These are phyloP conservation scores for Clarias platycephalus DNA, from an alignment of 2,797 vertebrate species.

Conservation along the genomic window DNA sequence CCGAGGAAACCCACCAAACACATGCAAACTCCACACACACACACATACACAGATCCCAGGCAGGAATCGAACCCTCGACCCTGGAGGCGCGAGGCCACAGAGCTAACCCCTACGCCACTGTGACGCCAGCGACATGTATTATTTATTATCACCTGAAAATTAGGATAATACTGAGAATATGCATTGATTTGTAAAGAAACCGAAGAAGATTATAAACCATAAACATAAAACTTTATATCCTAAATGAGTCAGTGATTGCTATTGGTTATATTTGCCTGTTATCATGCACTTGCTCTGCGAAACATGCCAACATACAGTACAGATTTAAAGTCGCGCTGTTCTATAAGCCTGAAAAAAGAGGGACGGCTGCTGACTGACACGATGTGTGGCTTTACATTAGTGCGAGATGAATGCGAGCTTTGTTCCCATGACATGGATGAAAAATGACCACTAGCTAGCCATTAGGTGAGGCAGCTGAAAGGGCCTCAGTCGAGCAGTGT, in stretches of 20 bases:
- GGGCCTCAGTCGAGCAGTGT: constrained; percentile 49
- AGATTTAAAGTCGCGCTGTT: constrained; percentile 26
- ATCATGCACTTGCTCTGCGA: neutral
- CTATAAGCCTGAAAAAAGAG: constrained; percentile 24
- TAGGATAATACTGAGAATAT: neutral
- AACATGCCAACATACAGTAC: constrained; percentile 17
- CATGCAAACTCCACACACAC: no score
- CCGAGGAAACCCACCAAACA: no score
- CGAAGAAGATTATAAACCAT: neutral
- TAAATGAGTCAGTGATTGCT: neutral
- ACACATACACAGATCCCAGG: no score
- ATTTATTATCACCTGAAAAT: neutral
- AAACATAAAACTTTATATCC: neutral
- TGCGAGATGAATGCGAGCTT: constrained; percentile 76
- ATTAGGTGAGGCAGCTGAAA: constrained; percentile 65
- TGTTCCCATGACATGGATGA: constrained; percentile 79
- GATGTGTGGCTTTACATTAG: constrained; percentile 55
- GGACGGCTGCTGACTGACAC: constrained; percentile 48
- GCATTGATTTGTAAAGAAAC: neutral
- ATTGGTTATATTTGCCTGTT: neutral
- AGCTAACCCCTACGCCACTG: no score
- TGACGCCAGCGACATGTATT: neutral
- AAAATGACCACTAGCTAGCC: constrained; percentile 74
- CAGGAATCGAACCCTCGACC: no score
- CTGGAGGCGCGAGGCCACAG: no score